Conservation (phyloP, 2,113 vertebrate species). For the Podarcis raffonei region DNA sequence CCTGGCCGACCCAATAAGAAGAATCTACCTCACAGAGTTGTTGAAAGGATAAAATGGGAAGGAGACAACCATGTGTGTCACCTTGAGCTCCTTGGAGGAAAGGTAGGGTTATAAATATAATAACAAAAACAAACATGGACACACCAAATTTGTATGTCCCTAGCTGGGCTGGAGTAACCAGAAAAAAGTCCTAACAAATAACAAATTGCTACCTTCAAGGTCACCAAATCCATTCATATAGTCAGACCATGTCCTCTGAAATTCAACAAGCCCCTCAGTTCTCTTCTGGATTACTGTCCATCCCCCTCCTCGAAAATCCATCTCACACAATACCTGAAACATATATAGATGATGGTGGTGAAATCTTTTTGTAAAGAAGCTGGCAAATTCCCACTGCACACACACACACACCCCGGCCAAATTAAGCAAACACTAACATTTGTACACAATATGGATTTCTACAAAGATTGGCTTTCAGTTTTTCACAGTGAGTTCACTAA, state of each 20-base stretch:
- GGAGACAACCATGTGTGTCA: neutral
- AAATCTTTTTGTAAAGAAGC: neutral
- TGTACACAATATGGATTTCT: neutral
- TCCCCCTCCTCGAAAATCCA: slow-evolving; percentile 93
- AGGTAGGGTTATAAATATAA: too few relatives aligned
- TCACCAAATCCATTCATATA: slow-evolving; percentile 90
- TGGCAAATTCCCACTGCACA: neutral
- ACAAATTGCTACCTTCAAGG: slow-evolving; percentile 80
- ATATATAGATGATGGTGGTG: neutral
- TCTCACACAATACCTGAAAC: slow-evolving; percentile 91
- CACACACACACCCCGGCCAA: too few relatives aligned
- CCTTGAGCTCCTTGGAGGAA: neutral
- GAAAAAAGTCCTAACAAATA: neutral
- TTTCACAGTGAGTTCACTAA: neutral
- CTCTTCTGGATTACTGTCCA: slow-evolving; percentile 92
- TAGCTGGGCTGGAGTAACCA: neutral
- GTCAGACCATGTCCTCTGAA: slow-evolving; percentile 87
- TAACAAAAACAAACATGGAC: neutral
- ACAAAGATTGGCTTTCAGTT: neutral
- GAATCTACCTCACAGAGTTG: neutral
- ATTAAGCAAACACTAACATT: slow-evolving; percentile 4
- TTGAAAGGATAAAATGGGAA: neutral
- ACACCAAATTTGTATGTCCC: neutral
- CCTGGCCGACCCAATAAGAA: neutral
- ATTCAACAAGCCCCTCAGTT: slow-evolving; percentile 81